A percentile compares a stretch with the other conserved stretches of the same genome.
Evolutionary conservation across 2,888 invertebrate genomes (phyloP).

Genomic region (Hipparchia sbordonii): DNA sequence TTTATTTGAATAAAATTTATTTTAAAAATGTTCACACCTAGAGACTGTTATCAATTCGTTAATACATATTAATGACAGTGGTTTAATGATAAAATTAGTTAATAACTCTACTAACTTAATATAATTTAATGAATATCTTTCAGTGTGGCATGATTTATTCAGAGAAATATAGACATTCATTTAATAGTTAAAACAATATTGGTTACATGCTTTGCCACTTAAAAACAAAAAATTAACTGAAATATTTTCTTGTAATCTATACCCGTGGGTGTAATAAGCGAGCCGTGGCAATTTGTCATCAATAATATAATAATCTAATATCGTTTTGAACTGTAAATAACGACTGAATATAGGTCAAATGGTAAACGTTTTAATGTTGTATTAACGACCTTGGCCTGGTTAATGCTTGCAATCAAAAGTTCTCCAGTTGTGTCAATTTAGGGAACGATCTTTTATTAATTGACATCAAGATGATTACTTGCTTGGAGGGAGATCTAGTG

Average conservation of each 20-base stretch:
- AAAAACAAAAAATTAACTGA: background rate
- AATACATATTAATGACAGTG: too few species aligned
- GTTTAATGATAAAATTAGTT: too few species aligned
- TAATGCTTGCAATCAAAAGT: slow-evolving; percentile 1
- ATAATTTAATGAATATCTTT: too few species aligned
- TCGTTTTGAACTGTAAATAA: slow-evolving; percentile 54
- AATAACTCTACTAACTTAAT: too few species aligned
- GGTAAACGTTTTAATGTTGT: slow-evolving; percentile 36
- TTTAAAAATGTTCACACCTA: too few species aligned
- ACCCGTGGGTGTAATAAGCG: slow-evolving; percentile 16
- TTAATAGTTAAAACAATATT: background rate
- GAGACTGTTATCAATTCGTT: too few species aligned
- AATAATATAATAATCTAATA: slow-evolving; percentile 50
- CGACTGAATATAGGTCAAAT: slow-evolving; percentile 51
- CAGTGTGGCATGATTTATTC: too few species aligned
- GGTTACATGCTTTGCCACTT: background rate
- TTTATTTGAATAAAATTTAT: too few species aligned
- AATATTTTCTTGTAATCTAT: slow-evolving; percentile 12
- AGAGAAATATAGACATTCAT: background rate
- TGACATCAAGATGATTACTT: background rate
- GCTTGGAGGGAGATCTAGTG: background rate
- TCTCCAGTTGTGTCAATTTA: background rate
- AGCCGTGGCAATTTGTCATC: slow-evolving; percentile 55
- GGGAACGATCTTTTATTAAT: slow-evolving; percentile 6
- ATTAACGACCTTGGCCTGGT: background rate